Evolutionary conservation across 2,888 invertebrate species (phyloP).

Genomic region (Cephalotes varians): DNA sequence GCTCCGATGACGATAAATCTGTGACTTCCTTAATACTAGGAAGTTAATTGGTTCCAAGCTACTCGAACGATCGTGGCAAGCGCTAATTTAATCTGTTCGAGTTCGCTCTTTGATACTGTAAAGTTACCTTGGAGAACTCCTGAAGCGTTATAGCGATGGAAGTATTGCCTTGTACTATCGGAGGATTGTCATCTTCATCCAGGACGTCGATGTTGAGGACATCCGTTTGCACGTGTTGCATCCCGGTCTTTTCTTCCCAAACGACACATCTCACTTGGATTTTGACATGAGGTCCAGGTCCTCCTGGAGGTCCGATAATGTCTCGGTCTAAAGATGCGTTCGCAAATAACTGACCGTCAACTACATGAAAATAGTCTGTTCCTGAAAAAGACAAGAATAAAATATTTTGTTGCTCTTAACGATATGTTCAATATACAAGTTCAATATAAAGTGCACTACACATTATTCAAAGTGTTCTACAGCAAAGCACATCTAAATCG

Average conservation of each 20-base stretch:
- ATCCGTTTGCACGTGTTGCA: conserved; percentile 80
- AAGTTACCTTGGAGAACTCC: conserved; percentile 80
- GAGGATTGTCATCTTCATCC: conserved; percentile 87
- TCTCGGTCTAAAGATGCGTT: conserved; percentile 86
- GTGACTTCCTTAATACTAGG: conserved; percentile 16
- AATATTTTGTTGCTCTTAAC: neutral
- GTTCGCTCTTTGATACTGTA: conserved; percentile 5
- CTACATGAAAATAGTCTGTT: conserved; percentile 84
- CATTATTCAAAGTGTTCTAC: neutral
- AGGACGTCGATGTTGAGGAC: conserved; percentile 86
- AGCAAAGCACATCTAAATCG: neutral
- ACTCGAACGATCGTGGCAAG: neutral
- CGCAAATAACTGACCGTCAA: conserved; percentile 84
- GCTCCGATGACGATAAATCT: conserved; percentile 4
- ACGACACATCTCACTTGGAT: conserved; percentile 85
- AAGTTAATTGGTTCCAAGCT: conserved; percentile 27
- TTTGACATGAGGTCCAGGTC: conserved; percentile 82
- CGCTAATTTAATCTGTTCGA: neutral
- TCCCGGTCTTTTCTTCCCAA: conserved; percentile 82
- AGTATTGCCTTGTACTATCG: conserved; percentile 82
- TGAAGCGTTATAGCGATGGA: conserved; percentile 81
- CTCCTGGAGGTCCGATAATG: conserved; percentile 79
- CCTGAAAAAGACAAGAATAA: conserved; percentile 72
- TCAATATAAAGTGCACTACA: neutral
- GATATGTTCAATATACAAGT: neutral